Evolutionary conservation across 92 coral and sea anemone genomes (phyloP), one percentile per base, ranked within the genome.

Genomic region (Pocillopora meandrina): DNA sequence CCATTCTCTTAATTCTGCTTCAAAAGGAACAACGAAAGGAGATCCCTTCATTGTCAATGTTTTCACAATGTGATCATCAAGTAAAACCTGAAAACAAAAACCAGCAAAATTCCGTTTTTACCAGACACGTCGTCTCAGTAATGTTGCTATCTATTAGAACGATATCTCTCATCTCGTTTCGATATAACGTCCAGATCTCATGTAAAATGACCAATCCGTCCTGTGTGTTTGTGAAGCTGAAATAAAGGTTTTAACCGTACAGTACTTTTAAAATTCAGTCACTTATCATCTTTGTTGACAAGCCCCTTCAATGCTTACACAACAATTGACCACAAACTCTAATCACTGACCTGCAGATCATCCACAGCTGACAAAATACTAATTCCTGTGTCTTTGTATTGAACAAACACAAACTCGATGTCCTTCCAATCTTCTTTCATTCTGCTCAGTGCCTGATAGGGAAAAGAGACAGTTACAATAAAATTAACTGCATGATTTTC

Each of bases 11-110:
- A 94, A 89, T 74, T 94, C 98, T 14, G 91, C 79, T 80, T 96
- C 99, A 85, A 96, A 96, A 15, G 99, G 99, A 76, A 93, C 95
- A 84, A 96, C 95, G 81, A 96, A 96, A 34, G 99, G 99, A 42
- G 99, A 96, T 31, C 99, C 99, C 78, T 94, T 96, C 99, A 96
- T 96, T 16, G 99, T 96, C 86, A 94, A 90, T 9, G 98, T 94
- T 88, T 96, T 96, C 35, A 96, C 98, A 65, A 96, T 96, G 56
- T 96, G 99, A 81, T 96, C 99, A 73, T 96, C 99, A 56, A 96
- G 86, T 20, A 96, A 85, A 64, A 96, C 97, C 98, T 96, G 76
- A 42, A 42, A 42, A 42, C 21, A 35, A 56, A n/a, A 56, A 61
- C 49, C 12, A 58, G 60, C 79, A 58, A 8, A 26, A 58, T n/a